Evolutionary conservation across 2,113 vertebrate species (phyloP), one percentile per base, ranked within the genome.

Genomic region (Patagioenas fasciata): DNA sequence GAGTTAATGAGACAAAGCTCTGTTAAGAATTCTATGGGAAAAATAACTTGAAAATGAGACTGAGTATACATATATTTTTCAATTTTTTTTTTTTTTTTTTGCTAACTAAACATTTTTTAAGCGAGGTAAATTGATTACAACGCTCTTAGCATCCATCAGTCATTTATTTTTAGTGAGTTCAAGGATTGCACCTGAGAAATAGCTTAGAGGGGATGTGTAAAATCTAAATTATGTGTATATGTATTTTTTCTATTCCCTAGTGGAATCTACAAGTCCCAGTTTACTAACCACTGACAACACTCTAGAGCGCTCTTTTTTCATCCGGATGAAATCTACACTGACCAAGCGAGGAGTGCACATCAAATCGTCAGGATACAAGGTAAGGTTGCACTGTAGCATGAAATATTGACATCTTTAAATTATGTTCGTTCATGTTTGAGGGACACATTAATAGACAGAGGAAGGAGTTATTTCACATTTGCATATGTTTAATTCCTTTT

Each of bases 281-380:
- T 98, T 99, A 85, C 98, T 99, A 97, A 97, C 98, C 72, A 98
- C 98, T 70, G 99, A 99, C 97, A 99, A 99, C 98, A 95, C 95
- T 91, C 98, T 99, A 96, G 99, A 99, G 91, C 98, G 99, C 36
- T 99, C 99, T 96, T 99, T 99, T 98, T 99, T 99, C 98, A 98
- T 99, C 98, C 98, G 99, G 94, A 99, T 99, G 99, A 99, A 99
- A 98, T 99, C 99, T 42, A 99, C 99, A 23, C 98, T 99, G 97
- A 99, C 99, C 91, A 99, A 99, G 98, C 98, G 99, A 89, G 99
- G 99, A 23, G 99, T 99, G 87, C 99, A 99, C 98, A 99, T 99
- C 99, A 99, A 99, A 98, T 99, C 99, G 20, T 99, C 99, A 47
- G 99, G 99, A 98, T 99, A 99, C 96, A 99, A 99, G 99, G 99